phyloP scores from a whole-genome alignment of 1,140 invertebrate species.

The Drosophila repleta region DNA sequence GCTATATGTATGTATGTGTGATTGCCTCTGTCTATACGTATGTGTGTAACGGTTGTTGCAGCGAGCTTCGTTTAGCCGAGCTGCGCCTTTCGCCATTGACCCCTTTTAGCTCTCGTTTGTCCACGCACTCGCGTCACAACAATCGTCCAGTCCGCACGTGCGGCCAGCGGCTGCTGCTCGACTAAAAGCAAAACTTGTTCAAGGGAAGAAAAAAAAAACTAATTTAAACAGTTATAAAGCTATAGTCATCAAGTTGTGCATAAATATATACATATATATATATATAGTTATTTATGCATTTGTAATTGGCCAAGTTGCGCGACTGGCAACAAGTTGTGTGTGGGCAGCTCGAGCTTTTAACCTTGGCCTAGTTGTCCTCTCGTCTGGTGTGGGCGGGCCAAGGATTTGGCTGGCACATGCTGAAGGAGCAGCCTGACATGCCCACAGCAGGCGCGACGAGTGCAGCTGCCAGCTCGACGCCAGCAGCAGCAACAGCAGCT shows the following conservation, averaged over 20 bases:
- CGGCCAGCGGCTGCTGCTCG: constrained; percentile 8
- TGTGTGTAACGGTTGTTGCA: too few species aligned
- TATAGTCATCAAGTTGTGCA: too few species aligned
- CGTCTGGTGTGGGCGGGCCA: background rate
- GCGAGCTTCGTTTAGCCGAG: constrained; percentile 9
- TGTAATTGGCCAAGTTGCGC: background rate
- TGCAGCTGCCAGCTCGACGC: constrained; percentile 27
- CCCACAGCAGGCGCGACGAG: constrained; percentile 51
- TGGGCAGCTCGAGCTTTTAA: constrained; percentile 9
- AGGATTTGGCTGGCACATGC: constrained; percentile 55
- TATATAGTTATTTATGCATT: background rate
- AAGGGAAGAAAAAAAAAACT: background rate
- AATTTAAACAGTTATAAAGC: too few species aligned
- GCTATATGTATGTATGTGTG: too few species aligned
- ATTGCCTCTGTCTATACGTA: too few species aligned
- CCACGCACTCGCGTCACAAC: constrained; percentile 68
- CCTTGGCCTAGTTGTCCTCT: constrained; percentile 64
- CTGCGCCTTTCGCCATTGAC: constrained; percentile 7
- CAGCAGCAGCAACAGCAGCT: constrained; percentile 17
- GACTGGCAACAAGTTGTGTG: constrained; percentile 4
- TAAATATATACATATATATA: too few species aligned
- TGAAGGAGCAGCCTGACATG: constrained; percentile 70
- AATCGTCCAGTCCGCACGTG: constrained; percentile 57
- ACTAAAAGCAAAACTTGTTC: background rate
- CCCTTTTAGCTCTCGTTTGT: constrained; percentile 1